Conservation (phyloP, 2,888 invertebrate species). For the Fissipunctia ypsillon region DNA sequence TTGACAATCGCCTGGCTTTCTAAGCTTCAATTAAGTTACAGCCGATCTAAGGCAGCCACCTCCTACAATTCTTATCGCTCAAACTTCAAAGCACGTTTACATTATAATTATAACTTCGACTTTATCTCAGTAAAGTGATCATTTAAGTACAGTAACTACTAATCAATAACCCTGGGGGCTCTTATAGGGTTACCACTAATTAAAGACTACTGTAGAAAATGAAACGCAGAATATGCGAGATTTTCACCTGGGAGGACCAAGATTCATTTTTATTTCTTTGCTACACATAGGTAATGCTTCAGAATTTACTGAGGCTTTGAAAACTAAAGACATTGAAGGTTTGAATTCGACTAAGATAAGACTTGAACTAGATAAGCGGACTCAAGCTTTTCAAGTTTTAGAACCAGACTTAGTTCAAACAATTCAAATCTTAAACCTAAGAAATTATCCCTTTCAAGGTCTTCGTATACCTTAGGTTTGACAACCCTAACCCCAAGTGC, state of each 20-base stretch:
- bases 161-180: slow-evolving; percentile 83
- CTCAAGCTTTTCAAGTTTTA: not conserved
- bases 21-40: slow-evolving; percentile 63
- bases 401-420: not conserved
- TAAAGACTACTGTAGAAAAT: not conserved
- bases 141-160: slow-evolving; percentile 75
- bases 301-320: not conserved
- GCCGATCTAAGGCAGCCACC: slow-evolving; percentile 58
- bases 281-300: not conserved
- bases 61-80: slow-evolving; percentile 62
- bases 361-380: not conserved
- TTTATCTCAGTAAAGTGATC: slow-evolving; percentile 75
- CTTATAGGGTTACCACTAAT: slow-evolving; percentile 58
- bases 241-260: not conserved
- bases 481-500: slow-evolving; percentile 68
- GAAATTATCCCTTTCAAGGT: slow-evolving; percentile 3
- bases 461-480: slow-evolving; percentile 14
- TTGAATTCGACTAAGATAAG: not conserved
- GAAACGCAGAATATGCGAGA: not conserved
- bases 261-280: not conserved
- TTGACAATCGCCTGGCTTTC: slow-evolving; percentile 43
- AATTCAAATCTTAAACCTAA: not conserved
- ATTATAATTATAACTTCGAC: slow-evolving; percentile 74
- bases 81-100: slow-evolving; percentile 67
- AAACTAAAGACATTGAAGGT: not conserved